Conservation (phyloP, 2,113 vertebrate genomes). For the Scortum barcoo region DNA sequence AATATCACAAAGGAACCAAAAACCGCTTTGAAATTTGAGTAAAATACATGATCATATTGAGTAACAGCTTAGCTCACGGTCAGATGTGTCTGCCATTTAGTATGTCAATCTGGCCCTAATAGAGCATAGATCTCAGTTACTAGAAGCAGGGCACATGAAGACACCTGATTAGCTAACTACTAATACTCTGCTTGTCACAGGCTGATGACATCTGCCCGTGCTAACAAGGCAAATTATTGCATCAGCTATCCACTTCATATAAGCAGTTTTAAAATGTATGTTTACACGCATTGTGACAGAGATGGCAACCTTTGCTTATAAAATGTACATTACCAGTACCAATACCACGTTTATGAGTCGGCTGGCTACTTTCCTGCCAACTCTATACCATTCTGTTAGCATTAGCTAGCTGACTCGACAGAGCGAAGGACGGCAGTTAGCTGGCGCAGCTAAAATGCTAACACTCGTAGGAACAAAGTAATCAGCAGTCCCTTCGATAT, state of each 20-base stretch:
- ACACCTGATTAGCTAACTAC: background rate
- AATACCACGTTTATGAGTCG: background rate
- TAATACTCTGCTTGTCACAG: background rate
- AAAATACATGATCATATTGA: too few relatives aligned
- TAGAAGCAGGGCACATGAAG: background rate
- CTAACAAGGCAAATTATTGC: constrained; percentile 22
- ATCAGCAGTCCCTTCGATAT: background rate
- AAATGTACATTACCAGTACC: background rate
- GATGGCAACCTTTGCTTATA: background rate
- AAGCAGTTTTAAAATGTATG: too few relatives aligned
- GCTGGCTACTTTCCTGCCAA: background rate
- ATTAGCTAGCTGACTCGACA: background rate
- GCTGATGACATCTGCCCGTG: background rate
- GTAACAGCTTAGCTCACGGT: too few relatives aligned
- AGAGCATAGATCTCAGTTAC: background rate
- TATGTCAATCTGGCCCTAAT: background rate
- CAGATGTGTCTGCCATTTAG: background rate
- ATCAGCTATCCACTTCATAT: constrained; percentile 3
- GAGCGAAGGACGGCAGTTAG: background rate
- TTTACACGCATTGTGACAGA: background rate
- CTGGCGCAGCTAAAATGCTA: background rate
- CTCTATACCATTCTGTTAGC: background rate
- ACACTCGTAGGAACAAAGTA: background rate
- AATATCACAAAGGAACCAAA: background rate
- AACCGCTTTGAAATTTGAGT: background rate